Base-by-base conservation (phyloP, 1,140 invertebrate species). In the Cotesia glomerata region DNA sequence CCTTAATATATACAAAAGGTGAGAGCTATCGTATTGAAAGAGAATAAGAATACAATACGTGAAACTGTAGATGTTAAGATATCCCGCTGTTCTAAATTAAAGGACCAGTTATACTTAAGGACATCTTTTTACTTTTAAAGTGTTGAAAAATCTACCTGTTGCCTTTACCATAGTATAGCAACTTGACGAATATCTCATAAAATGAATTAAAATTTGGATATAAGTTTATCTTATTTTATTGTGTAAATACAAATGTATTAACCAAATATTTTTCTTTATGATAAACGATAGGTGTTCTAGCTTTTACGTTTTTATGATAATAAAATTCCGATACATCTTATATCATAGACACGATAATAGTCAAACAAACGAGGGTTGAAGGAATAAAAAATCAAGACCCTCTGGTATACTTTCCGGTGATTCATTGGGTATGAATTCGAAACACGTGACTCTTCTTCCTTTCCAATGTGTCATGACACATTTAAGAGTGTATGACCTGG, bases 391-490 rank as follows among this genome's bases (percentile, higher is more conserved):
- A 34, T 67, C 39, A 8, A 26, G 65, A 65, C 35, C 58, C 49
- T 45, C 54, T 54, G 65, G 74, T 66, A 76, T 78, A 65, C 69
- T 58, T 72, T 11, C 1, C 62, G 71, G 76, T 84, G 82, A 84
- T 77, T 83, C 82, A 84, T 69, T 63, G 7, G 11, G 54, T 73
- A 79, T 63, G 75, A 67, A 79, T 83, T 81, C 72, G 3, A 34
- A 56, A 56, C 45, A 64, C 69, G 61, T 56, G 49, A 64, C 59
- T 71, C 35, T 36, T 5, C 61, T 63, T 63, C 52, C 16, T n/a
- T 45, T 63, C 18, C 8, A 56, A 16, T 34, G 52, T 16, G 59
- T 32, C 34, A 67, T 56, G 52, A 54, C 65, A 52, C 32, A 56
- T 67, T 11, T n/a, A 35, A 14, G 51, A 56, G 7, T 45, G 11